A percentile compares a stretch with the other conserved stretches of the same genome.
Conservation (phyloP, 2,797 vertebrate genomes). For the Takifugu ocellatus region DNA sequence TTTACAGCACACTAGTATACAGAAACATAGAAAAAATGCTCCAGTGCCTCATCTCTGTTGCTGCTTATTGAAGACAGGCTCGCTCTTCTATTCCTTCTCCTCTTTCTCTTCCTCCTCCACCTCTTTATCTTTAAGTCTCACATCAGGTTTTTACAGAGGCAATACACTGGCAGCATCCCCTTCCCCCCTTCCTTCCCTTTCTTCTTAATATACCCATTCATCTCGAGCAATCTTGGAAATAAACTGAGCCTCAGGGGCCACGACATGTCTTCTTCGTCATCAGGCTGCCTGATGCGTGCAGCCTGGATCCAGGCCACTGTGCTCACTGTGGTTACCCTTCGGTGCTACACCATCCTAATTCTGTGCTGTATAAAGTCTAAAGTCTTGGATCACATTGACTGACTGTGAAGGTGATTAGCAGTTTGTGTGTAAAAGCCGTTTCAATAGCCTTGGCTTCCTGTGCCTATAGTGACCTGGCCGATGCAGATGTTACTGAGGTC, state of each 20-base stretch:
- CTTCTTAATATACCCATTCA: neutral
- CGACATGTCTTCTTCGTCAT: too few species aligned
- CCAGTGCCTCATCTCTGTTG: slow-evolving; percentile 45
- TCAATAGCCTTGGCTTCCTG: slow-evolving; percentile 33
- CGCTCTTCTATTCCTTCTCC: slow-evolving; percentile 9
- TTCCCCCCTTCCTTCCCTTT: slow-evolving; percentile 32
- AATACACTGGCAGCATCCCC: slow-evolving; percentile 18
- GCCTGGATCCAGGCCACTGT: slow-evolving; percentile 42
- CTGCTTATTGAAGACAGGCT: slow-evolving; percentile 31
- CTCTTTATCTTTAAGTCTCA: neutral
- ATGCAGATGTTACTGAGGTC: slow-evolving; percentile 46
- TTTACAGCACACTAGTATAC: slow-evolving; percentile 9
- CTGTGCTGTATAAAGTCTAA: slow-evolving; percentile 25
- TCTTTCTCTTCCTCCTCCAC: slow-evolving; percentile 8
- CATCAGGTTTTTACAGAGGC: neutral
- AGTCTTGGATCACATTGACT: slow-evolving; percentile 32
- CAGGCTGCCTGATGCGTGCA: slow-evolving; percentile 26
- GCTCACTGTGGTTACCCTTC: slow-evolving; percentile 7
- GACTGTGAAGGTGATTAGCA: slow-evolving; percentile 43
- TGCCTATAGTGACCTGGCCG: slow-evolving; percentile 44
- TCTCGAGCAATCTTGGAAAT: too few species aligned
- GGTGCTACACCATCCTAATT: slow-evolving; percentile 12
- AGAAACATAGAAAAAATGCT: slow-evolving; percentile 46
- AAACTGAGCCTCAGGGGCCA: too few species aligned
- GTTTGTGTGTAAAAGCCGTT: slow-evolving; percentile 29